Base-by-base conservation (phyloP, 2,797 vertebrate genomes). In the Eleutherodactylus coqui region DNA sequence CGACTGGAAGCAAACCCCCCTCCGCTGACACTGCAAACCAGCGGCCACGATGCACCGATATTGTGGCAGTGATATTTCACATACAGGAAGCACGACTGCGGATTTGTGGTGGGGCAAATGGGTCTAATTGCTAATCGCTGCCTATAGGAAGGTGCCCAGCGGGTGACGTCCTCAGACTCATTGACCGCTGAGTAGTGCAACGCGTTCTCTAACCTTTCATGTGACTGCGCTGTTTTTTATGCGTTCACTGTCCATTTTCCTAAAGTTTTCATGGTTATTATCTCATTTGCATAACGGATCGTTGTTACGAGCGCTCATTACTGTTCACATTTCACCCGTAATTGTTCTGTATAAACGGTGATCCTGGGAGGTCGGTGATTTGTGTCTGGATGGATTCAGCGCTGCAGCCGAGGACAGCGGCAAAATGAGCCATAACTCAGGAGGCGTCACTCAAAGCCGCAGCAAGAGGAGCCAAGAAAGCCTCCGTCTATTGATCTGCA, bases 321-420 rank as follows among this genome's bases (percentile, higher is more conserved):
- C 69, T 19, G 69, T 4, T 72, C 69, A 72, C 69, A 43, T 43
- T 72, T 72, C 69, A 72, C 69, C 69, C 21, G 43, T 72, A 72
- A 41, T 72, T 72, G 69, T 72, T 13, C 69, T 43, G 19, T 13
- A n/a, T 41, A 70, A 24, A 43, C n/a, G 24, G 69, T 43, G 38
- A 43, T 7, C 29, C 36, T 5, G 9, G 9, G 69, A n/a, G 69
- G 21, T n/a, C 21, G 69, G 36, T n/a, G 36, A 72, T 41, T 72
- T 43, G 69, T 72, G 69, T 72, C 62, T 36, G 32, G 17, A 67
- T 34, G 62, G 62, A 67, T 29, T 64, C 60, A 11, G 24, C 55
- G 27, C n/a, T 10, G 62, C 24, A 32, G 27, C 29, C 29, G 29
- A 67, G 62, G 29, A 34, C 32, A 34, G 14, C 0, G 38, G 69